phyloP scores from a whole-genome alignment of 2,888 invertebrate species.

The Tetranychus truncatus region DNA sequence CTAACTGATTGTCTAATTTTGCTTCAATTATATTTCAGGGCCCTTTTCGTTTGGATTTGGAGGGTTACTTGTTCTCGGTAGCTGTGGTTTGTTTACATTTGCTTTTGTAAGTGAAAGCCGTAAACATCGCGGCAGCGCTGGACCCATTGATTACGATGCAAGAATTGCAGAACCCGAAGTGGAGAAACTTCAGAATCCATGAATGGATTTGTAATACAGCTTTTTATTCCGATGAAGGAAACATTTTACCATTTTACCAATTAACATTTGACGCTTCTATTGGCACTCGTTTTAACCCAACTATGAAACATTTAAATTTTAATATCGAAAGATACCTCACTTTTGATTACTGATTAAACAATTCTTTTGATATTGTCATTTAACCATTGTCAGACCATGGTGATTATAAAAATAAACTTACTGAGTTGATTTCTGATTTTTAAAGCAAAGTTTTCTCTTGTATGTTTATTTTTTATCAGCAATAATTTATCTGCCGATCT shows the following conservation, averaged over 20 bases:
- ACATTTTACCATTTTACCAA: too few species aligned
- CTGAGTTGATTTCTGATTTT: not conserved
- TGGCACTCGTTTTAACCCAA: too few species aligned
- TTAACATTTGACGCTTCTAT: too few species aligned
- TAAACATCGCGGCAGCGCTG: not conserved
- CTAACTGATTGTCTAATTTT: constrained; percentile 2
- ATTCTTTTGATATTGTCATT: too few species aligned
- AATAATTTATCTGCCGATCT: too few species aligned
- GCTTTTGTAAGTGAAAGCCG: constrained; percentile 17
- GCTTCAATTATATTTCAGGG: constrained; percentile 8
- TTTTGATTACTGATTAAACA: too few species aligned
- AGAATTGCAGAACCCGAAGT: not conserved
- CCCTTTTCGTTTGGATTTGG: constrained; percentile 25
- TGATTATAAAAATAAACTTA: too few species aligned
- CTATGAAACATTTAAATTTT: too few species aligned
- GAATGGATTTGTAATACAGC: not conserved
- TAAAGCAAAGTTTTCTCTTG: not conserved
- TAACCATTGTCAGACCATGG: too few species aligned
- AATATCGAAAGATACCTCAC: too few species aligned
- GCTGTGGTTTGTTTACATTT: constrained; percentile 24
- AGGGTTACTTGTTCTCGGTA: constrained; percentile 22
- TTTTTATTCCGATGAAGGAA: too few species aligned
- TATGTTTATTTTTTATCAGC: not conserved
- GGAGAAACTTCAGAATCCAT: not conserved
- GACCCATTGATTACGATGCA: not conserved